Base-by-base conservation (phyloP, 2,113 vertebrate species). In the Camelus bactrianus region DNA sequence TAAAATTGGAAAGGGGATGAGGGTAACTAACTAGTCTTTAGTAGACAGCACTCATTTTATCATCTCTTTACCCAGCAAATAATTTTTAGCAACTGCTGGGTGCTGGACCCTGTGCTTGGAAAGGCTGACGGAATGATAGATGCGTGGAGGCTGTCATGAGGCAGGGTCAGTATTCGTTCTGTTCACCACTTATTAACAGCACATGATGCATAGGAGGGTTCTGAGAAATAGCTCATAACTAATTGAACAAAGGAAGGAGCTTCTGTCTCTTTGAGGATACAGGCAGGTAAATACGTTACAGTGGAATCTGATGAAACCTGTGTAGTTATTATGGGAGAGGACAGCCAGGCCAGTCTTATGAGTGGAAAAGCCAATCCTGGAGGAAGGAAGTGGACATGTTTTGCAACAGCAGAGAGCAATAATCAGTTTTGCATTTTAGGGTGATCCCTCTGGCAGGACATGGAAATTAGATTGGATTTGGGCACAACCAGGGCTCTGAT, bases 131-230 rank as follows among this genome's bases (percentile, higher is more conserved):
- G 24, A 52, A 17, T 65, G 69, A 42, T n/a, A 52, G 11, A 28
- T 3, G 5, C 10, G 35, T 11, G 69, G 58, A 42, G 2, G 6
- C 19, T 28, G 11, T 32, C 24, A 0, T 10, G 20, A 46, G 65
- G 54, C 28, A 9, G 42, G 26, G 92, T 32, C n/a, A 1, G 20
- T 5, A 6, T 28, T 7, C 8, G 5, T 20, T 42, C 46, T 22
- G 13, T 0, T 32, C 64, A 1, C 19, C 16, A 13, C 38, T 54
- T 16, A 6, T 35, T 13, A 14, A 26, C 26, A 35, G n/a, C 16
- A 6, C 42, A 0, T 20, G 11, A 1, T 12, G 0, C n/a, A 1
- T 0, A 22, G 11, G 35, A 85, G 17, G 42, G 28, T 10, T 24
- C 35, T 32, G 26, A 10, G 17, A 52, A 83, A 38, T 8, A 38